Evolutionary conservation across 1,140 invertebrate genomes (phyloP).

Genomic region (Rhopalosiphum maidis): DNA sequence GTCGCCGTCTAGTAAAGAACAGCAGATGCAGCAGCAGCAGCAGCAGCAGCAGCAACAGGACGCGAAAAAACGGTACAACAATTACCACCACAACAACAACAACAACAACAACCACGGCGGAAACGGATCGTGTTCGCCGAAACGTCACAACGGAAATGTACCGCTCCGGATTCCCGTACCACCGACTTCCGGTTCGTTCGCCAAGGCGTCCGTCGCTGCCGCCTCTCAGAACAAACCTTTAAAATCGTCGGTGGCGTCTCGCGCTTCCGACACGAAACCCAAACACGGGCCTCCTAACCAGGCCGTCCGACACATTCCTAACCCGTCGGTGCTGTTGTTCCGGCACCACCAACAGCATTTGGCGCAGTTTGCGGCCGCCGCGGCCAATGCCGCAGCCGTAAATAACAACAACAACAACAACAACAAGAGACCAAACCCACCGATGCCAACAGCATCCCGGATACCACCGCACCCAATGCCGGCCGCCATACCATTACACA

Average conservation of each 20-base stretch:
- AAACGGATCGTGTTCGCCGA: slow-evolving; percentile 45
- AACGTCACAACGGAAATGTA: slow-evolving; percentile 32
- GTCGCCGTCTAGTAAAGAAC: background rate
- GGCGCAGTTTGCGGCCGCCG: slow-evolving; percentile 16
- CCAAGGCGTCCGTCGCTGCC: slow-evolving; percentile 10
- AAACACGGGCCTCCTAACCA: slow-evolving; percentile 62
- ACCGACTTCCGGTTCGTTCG: slow-evolving; percentile 16
- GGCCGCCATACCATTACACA: slow-evolving; percentile 58
- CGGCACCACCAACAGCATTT: slow-evolving; percentile 59
- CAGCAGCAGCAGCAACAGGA: background rate
- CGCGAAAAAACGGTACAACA: slow-evolving; percentile 23
- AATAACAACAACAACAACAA: background rate
- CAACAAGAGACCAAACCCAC: background rate
- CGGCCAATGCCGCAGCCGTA: background rate
- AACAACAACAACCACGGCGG: background rate
- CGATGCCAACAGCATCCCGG: background rate
- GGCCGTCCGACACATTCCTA: slow-evolving; percentile 63
- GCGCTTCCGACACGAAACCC: slow-evolving; percentile 21
- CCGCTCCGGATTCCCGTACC: slow-evolving; percentile 28
- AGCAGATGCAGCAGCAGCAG: background rate
- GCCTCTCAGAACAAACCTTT: slow-evolving; percentile 24
- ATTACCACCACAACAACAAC: background rate
- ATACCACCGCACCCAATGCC: slow-evolving; percentile 56
- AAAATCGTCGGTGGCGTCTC: background rate
- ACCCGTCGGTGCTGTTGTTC: slow-evolving; percentile 62